Evolutionary conservation across 2,888 invertebrate species (phyloP).

Genomic region (Conomelus anceps): DNA sequence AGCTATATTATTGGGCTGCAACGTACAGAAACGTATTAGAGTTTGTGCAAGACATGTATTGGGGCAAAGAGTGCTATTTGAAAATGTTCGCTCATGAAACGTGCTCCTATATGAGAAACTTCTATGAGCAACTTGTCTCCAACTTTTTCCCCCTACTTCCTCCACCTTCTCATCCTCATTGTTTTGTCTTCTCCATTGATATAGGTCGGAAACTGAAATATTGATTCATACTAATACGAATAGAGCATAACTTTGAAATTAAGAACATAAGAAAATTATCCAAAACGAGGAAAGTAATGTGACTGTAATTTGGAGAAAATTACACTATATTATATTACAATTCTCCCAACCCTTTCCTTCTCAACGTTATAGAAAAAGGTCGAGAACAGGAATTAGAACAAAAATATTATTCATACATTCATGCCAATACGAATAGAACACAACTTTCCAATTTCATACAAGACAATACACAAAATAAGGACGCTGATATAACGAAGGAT

Average conservation of each 20-base stretch:
- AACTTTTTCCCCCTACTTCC: background rate
- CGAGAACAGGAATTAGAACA: no score
- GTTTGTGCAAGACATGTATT: background rate
- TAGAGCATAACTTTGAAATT: background rate
- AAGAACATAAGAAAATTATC: no score
- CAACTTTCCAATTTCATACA: no score
- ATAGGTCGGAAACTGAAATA: background rate
- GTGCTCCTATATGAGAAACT: background rate
- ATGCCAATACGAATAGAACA: no score
- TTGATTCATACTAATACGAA: background rate
- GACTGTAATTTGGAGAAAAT: no score
- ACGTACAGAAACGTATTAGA: background rate
- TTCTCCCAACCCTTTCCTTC: no score
- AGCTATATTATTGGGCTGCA: background rate
- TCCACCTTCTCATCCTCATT: background rate
- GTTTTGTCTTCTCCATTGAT: background rate
- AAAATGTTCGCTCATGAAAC: background rate
- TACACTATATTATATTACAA: no score
- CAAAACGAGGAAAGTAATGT: no score
- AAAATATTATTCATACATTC: no score
- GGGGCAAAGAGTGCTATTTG: background rate
- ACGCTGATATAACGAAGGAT: no score
- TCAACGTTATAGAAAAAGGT: no score
- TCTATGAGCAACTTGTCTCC: background rate
- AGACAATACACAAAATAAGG: no score